Percentiles rank a stretch among this genome's conserved stretches.
These are phyloP conservation scores for Coenonympha glycerion DNA, from an alignment of 2,888 invertebrate species.

Conservation along the genomic window DNA sequence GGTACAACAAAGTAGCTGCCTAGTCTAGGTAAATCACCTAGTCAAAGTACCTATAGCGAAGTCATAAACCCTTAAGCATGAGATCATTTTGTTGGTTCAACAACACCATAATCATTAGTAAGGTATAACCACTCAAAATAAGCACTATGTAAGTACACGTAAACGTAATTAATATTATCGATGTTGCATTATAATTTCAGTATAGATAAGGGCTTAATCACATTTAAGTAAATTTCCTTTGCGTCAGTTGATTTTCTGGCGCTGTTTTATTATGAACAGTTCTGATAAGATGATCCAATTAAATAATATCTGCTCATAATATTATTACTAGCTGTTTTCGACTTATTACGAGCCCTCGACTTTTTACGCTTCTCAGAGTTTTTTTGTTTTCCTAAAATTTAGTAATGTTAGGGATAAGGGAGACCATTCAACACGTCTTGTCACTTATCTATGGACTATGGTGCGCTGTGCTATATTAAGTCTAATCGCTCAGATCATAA, in stretches of 20 bases:
- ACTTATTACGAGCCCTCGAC: not conserved
- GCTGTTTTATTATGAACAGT: conserved; percentile 1
- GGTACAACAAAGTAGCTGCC: no score
- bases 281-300: conserved; percentile 3
- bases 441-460: no score
- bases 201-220: conserved; percentile 1
- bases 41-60: not conserved
- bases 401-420: no score
- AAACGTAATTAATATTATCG: conserved; percentile 8
- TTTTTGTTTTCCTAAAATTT: no score
- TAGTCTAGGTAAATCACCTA: no score
- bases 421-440: no score
- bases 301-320: not conserved
- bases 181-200: conserved; percentile 2
- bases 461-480: no score
- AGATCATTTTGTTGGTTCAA: conserved; percentile 40
- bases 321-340: no score
- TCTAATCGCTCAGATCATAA: no score
- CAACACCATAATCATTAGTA: conserved; percentile 31
- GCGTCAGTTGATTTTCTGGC: conserved; percentile 31
- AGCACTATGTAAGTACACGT: no score
- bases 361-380: no score
- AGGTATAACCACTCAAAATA: no score
- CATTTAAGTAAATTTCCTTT: conserved; percentile 20
- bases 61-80: conserved; percentile 21